Percentiles rank a stretch among this genome's conserved stretches.
phyloP scores from a whole-genome alignment of 2,113 vertebrate genomes.

The Chaetodon auriga region DNA sequence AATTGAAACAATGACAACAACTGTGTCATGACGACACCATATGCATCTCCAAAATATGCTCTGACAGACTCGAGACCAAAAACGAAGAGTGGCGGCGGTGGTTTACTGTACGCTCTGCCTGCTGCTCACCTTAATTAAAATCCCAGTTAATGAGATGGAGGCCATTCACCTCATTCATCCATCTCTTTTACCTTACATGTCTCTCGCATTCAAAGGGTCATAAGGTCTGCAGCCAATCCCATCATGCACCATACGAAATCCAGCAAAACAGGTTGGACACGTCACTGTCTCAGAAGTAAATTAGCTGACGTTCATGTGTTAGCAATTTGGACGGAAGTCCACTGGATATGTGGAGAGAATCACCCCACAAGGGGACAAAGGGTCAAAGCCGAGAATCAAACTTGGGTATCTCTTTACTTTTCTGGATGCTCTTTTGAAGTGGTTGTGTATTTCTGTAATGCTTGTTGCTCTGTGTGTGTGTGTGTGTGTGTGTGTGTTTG shows the following conservation, averaged over 20 bases:
- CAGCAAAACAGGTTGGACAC: not conserved
- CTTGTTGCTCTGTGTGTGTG: conserved; percentile 2
- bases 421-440: not conserved
- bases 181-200: conserved; percentile 16
- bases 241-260: conserved; percentile 16
- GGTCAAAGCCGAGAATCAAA: not conserved
- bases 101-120: not conserved
- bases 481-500: conserved; percentile 21
- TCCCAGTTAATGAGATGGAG: conserved; percentile 32
- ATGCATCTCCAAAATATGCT: not conserved
- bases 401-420: not conserved
- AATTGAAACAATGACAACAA: conserved; percentile 44
- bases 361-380: not conserved
- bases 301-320: not conserved
- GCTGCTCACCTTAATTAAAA: conserved; percentile 45
- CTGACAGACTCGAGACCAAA: not conserved
- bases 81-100: not conserved
- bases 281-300: not conserved
- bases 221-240: conserved; percentile 13
- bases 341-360: not conserved
- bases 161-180: conserved; percentile 9
- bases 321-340: not conserved
- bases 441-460: conserved; percentile 2
- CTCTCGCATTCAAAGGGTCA: conserved; percentile 18
- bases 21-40: conserved; percentile 9